Base-by-base conservation (phyloP, 2,888 invertebrate genomes). In the Ptilodon capucinus region DNA sequence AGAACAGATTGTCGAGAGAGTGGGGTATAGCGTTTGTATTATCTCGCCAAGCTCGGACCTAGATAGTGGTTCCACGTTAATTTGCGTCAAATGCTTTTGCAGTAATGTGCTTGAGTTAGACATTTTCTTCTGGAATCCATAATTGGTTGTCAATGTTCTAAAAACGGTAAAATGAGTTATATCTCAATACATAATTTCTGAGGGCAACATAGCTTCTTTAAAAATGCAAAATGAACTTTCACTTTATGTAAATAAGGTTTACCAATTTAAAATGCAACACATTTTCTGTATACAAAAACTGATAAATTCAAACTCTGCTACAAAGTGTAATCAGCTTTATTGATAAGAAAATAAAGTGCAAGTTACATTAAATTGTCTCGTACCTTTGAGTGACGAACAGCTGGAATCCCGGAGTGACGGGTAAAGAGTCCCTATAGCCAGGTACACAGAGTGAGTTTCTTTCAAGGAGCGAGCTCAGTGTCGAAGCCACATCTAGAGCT, bases 301-400 rank as follows among this genome's bases (percentile, higher is more conserved):
- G 13, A 19, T 28, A 51, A 28, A 28, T n/a, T 28, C 11, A 48
- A 13, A 38, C 38, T 41, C 23, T 40, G 38, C 5, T 40, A 28
- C 17, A 45, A 17, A 14, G 5, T 2, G 38, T 38, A 40, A 39
- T 34, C 0, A 16, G 28, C 19, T 40, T 21, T 50, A 44, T 42
- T 2, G 2, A 0, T 4, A 14, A 2, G 0, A 0, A 0, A 0
- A 7, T 16, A 19, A 44, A 36, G 18, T 32, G 32, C 13, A 18
- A 34, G n/a, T n/a, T n/a, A n/a, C n/a, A n/a, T n/a, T n/a, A n/a
- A n/a, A 43, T 49, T 40, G n/a, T 9, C 13, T 45, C 60, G 58
- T 80, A 95, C 94, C 95, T 93, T 79, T 97, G 95, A 0, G 99
- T 99, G 0, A 98, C 94, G 88, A 99, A 98, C 6, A 99, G 86